phyloP scores from a whole-genome alignment of 2,113 vertebrate genomes.

The Aptenodytes patagonicus region DNA sequence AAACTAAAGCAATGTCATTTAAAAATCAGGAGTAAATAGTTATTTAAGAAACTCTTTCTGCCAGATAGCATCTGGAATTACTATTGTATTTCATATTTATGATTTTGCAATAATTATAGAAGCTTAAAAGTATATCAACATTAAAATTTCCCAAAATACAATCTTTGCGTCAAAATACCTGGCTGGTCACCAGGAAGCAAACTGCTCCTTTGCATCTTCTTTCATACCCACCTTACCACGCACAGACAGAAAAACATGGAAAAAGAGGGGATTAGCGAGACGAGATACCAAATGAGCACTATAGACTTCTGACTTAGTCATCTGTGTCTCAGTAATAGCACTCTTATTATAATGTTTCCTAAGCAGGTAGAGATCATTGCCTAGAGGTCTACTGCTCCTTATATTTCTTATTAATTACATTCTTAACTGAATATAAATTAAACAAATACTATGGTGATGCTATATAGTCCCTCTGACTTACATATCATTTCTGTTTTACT shows the following conservation, averaged over 20 bases:
- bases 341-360: neutral
- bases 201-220: neutral
- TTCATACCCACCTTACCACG: neutral
- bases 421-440: neutral
- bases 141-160: neutral
- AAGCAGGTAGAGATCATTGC: neutral
- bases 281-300: neutral
- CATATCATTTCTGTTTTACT: neutral
- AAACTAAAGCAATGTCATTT: neutral
- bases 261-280: neutral
- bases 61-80: neutral
- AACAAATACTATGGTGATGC: neutral
- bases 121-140: neutral
- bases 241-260: neutral
- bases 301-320: neutral
- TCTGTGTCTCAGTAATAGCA: neutral
- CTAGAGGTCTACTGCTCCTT: neutral
- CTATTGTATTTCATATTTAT: neutral
- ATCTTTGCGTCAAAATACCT: neutral
- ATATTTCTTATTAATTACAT: neutral
- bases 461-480: neutral
- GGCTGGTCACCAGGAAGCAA: neutral
- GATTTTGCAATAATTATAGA: neutral
- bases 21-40: neutral
- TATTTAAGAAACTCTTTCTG: neutral